Percentiles rank a stretch among this genome's conserved stretches.
Evolutionary conservation across 2,888 invertebrate species (phyloP).

Genomic region (Autographa gamma): DNA sequence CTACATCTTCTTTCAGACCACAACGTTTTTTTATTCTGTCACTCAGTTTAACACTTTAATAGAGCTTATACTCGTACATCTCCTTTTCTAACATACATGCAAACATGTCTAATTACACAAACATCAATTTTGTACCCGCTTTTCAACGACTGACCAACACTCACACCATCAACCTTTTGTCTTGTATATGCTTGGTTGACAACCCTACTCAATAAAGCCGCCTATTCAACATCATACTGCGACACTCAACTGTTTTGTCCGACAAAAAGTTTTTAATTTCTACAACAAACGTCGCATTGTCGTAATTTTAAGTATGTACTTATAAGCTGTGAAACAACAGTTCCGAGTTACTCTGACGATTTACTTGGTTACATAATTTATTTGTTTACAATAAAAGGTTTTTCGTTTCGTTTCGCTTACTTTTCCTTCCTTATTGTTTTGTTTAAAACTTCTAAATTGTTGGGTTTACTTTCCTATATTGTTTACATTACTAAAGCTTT

Average conservation of each 20-base stretch:
- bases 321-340: neutral
- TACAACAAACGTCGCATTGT: neutral
- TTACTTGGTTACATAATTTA: neutral
- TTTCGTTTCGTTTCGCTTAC: neutral
- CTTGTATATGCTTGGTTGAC: neutral
- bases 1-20: no score
- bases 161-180: neutral
- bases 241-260: no score
- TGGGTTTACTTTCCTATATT: no score
- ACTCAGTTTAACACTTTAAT: no score
- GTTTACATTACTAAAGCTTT: no score
- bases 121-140: neutral
- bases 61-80: no score
- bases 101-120: neutral
- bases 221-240: neutral
- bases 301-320: neutral
- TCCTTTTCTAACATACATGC: neutral
- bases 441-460: neutral
- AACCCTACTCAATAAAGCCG: neutral
- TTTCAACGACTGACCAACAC: neutral
- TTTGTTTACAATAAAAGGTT: neutral
- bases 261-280: no score
- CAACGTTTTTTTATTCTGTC: no score
- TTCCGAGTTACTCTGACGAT: neutral
- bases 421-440: neutral